Evolutionary conservation across 2,797 vertebrate genomes (phyloP).

Genomic region (Anguilla anguilla): DNA sequence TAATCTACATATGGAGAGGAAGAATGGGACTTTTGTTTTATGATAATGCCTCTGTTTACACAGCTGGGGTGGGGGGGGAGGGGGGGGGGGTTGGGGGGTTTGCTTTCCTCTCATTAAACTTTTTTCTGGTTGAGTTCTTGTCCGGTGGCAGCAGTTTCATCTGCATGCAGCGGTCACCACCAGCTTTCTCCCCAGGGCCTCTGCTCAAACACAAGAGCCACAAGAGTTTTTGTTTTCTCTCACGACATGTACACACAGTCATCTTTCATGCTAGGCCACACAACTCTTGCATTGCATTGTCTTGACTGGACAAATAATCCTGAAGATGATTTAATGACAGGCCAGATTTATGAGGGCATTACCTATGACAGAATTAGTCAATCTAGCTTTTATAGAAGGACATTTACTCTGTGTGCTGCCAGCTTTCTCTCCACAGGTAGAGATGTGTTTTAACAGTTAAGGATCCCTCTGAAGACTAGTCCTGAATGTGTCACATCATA

Average conservation of each 20-base stretch:
- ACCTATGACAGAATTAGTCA: constrained; percentile 8
- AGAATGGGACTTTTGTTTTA: constrained; percentile 1
- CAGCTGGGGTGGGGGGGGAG: not conserved
- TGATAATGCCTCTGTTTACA: constrained; percentile 15
- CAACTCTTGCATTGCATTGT: not conserved
- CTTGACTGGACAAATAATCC: constrained; percentile 11
- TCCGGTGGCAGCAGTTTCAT: not conserved
- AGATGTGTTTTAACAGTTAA: not conserved
- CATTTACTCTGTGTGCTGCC: constrained; percentile 17
- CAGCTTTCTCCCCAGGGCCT: not conserved
- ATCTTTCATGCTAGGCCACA: not conserved
- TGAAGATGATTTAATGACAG: constrained; percentile 13
- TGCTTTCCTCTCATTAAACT: not conserved
- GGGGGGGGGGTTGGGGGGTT: not conserved
- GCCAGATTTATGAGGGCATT: constrained; percentile 7
- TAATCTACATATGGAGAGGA: constrained; percentile 5
- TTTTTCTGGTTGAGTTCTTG: constrained; percentile 15
- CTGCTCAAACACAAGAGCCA: not conserved
- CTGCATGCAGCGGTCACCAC: not conserved
- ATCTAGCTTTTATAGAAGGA: not conserved
- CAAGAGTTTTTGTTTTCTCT: not conserved
- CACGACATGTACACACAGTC: not conserved
- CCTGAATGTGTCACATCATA: not conserved
- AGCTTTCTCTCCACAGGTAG: not conserved
- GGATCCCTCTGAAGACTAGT: not conserved